phyloP scores from a whole-genome alignment of 2,797 vertebrate species.

The Nannoperca obscura region DNA sequence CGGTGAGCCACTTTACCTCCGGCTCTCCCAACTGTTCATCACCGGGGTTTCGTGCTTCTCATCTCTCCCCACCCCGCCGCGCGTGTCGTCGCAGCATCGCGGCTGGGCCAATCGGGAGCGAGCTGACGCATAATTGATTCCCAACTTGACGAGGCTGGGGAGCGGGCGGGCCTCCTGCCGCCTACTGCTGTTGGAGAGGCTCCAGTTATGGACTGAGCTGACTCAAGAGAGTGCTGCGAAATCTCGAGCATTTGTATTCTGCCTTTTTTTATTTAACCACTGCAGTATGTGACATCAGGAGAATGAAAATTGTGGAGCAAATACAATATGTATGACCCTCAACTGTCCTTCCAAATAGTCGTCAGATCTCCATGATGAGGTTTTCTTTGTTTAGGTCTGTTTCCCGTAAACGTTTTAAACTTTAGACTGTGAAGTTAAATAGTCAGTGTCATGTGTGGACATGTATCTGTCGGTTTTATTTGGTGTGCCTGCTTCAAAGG shows the following conservation, averaged over 20 bases:
- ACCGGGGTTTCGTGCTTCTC: conserved; percentile 30
- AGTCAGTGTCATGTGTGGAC: too few species aligned
- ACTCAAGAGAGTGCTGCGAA: too few species aligned
- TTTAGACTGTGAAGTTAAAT: too few species aligned
- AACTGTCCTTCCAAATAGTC: too few species aligned
- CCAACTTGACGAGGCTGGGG: conserved; percentile 16
- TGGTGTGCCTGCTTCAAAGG: too few species aligned
- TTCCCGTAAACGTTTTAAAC: too few species aligned
- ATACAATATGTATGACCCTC: too few species aligned
- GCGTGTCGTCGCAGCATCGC: conserved; percentile 13
- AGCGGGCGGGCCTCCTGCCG: background rate
- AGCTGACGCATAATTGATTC: conserved; percentile 68
- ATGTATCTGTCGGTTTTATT: too few species aligned
- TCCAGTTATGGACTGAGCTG: background rate
- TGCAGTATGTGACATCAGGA: background rate
- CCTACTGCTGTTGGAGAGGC: conserved; percentile 23
- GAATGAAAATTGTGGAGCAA: background rate
- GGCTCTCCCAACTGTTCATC: conserved; percentile 44
- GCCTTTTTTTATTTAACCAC: background rate
- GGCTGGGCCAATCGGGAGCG: conserved; percentile 66
- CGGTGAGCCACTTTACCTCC: conserved; percentile 34
- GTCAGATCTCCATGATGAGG: too few species aligned
- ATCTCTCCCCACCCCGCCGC: conserved; percentile 30
- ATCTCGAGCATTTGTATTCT: background rate
- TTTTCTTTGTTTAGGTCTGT: too few species aligned